Percentiles rank a stretch among this genome's conserved stretches.
These are phyloP conservation scores for Catocala sponsa DNA, from an alignment of 2,888 invertebrate genomes.

Conservation along the genomic window DNA sequence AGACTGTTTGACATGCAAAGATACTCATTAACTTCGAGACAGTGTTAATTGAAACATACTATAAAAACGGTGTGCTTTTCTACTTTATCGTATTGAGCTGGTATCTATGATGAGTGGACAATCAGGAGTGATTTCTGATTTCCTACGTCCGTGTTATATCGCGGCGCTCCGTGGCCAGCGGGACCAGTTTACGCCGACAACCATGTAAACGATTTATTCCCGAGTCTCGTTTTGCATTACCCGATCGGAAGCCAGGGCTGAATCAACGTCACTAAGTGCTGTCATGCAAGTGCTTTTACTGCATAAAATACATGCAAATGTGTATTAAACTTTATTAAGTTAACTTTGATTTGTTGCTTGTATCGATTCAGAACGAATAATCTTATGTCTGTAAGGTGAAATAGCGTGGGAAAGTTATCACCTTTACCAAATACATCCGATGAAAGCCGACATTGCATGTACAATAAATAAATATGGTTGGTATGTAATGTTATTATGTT, in stretches of 20 bases:
- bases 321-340: conserved; percentile 28
- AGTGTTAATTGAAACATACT: conserved; percentile 7
- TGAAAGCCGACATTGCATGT: conserved; percentile 15
- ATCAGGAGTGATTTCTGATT: conserved; percentile 71
- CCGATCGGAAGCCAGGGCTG: conserved; percentile 83
- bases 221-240: conserved; percentile 86
- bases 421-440: conserved; percentile 22
- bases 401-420: conserved; percentile 38
- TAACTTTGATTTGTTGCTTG: conserved; percentile 6
- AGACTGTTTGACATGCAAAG: background rate
- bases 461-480: conserved; percentile 7
- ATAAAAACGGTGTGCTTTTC: background rate
- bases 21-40: background rate
- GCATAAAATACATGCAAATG: conserved; percentile 30
- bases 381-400: conserved; percentile 11
- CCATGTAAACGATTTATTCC: conserved; percentile 88
- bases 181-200: conserved; percentile 88
- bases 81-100: conserved; percentile 28
- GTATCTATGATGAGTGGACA: conserved; percentile 48
- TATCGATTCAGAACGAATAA: conserved; percentile 4
- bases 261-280: conserved; percentile 46
- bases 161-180: conserved; percentile 64
- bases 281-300: conserved; percentile 38
- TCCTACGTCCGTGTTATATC: conserved; percentile 69
- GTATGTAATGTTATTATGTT: conserved; percentile 15